phyloP scores from a whole-genome alignment of 2,888 invertebrate genomes.

The Andricus curvator region DNA sequence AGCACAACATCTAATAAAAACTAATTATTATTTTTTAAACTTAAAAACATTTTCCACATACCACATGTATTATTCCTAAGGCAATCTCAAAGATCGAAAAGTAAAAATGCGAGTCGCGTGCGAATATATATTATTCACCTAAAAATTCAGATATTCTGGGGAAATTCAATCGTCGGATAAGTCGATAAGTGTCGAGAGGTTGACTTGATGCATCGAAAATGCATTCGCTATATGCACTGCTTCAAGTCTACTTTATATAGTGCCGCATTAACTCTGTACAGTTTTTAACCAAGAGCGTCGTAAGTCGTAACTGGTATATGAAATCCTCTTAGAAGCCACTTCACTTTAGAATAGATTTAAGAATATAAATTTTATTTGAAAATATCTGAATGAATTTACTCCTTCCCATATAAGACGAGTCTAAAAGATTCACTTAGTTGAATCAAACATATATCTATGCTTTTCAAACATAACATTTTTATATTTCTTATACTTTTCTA shows the following conservation, averaged over 20 bases:
- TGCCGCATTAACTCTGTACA: slow-evolving; percentile 15
- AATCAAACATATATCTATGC: background rate
- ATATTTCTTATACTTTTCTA: too few species aligned
- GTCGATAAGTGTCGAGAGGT: slow-evolving; percentile 26
- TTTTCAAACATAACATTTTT: background rate
- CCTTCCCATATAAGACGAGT: background rate
- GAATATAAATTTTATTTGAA: slow-evolving; percentile 14
- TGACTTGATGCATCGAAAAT: slow-evolving; percentile 27
- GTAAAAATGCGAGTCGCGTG: background rate
- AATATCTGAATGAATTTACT: slow-evolving; percentile 6
- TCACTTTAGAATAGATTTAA: background rate
- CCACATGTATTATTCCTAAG: background rate
- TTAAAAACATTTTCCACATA: background rate
- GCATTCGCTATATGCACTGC: slow-evolving; percentile 7
- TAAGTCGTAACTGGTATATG: background rate
- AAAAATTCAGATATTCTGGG: slow-evolving; percentile 22
- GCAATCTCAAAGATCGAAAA: background rate
- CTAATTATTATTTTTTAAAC: background rate
- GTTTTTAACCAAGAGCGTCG: slow-evolving; percentile 6
- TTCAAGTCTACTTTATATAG: slow-evolving; percentile 21
- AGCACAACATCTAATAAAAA: background rate
- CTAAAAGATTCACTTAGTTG: background rate
- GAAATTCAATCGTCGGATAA: slow-evolving; percentile 31
- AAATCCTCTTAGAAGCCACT: slow-evolving; percentile 17
- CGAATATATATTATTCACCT: background rate